Evolutionary conservation across 2,113 vertebrate species (phyloP), one percentile per base, ranked within the genome.

Genomic region (Psittacara wagleri): DNA sequence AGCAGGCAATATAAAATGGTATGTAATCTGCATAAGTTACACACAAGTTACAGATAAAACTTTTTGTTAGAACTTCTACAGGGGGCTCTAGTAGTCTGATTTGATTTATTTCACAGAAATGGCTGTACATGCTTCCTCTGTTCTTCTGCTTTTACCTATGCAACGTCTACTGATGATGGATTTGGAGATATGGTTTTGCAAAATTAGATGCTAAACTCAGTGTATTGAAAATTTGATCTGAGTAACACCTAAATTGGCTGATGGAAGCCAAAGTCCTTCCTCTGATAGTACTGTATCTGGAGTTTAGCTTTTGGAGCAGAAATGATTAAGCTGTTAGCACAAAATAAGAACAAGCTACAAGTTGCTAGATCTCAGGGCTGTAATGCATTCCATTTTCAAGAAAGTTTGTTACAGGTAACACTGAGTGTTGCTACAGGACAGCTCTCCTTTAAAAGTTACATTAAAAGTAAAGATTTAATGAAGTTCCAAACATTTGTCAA

Each of bases 1-100:
- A 33, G 41, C 17, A 74, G 29, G 43, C 16, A 7, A 83, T 67
- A 81, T 82, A 92, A 92, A 94, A 97, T n/a, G 64, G 44, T 74
- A 72, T 39, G 69, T 51, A 76, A 86, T 92, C 77, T 89, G 17
- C 37, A 20, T 43, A 66, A 46, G 25, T 41, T 54, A 23, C n/a
- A 29, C 23, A 43, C 3, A 57, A 67, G 15, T 33, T 48, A 14
- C 5, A 59, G 68, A 35, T 13, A 66, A 62, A 92, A 62, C 14
- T 41, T 81, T 57, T 24, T 57, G 16, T 1, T 0, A 59, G n/a
- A 89, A 70, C 29, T 64, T 80, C 46, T 64, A 33, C 0, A 0
- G 22, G 55, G 66, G 17, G 25, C 43, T 55, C 12, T 76, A 83
- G 25, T 29, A 86, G 73, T 19, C 28, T 29, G 49, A 80, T 55